Conservation (phyloP, 2,797 vertebrate species). For the Tapirus indicus region DNA sequence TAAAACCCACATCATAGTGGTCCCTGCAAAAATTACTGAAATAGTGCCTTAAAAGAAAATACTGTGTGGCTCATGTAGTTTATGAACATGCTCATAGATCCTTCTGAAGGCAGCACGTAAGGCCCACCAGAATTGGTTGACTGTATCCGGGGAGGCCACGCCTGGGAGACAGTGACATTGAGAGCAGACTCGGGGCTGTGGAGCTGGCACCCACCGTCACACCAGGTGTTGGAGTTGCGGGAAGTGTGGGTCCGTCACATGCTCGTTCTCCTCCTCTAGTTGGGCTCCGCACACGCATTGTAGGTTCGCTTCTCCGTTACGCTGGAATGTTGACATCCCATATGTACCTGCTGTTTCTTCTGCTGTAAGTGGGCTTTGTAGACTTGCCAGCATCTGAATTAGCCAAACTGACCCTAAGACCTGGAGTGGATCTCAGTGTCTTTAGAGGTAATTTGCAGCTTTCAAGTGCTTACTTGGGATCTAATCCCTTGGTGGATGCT, state of each 20-base stretch:
- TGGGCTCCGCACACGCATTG: neutral
- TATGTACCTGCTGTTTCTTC: neutral
- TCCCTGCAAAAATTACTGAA: neutral
- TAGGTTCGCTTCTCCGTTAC: neutral
- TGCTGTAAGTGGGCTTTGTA: neutral
- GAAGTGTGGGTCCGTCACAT: neutral
- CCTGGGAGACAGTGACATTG: neutral
- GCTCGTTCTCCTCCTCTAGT: neutral
- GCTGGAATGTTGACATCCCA: neutral
- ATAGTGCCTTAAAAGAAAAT: neutral
- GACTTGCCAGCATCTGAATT: neutral
- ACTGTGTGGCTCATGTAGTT: neutral
- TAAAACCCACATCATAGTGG: neutral
- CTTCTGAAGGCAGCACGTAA: neutral
- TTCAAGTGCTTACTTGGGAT: neutral
- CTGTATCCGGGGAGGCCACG: neutral
- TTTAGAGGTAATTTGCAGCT: neutral
- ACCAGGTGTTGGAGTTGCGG: neutral
- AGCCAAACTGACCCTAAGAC: neutral
- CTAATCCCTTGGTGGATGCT: neutral
- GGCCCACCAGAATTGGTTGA: neutral
- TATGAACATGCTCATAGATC: neutral
- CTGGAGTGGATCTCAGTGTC: slow-evolving; percentile 11
- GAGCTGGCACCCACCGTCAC: neutral
- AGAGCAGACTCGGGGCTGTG: neutral